Evolutionary conservation across 2,797 vertebrate genomes (phyloP), one percentile per base, ranked within the genome.

Genomic region (Sciaenops ocellatus): DNA sequence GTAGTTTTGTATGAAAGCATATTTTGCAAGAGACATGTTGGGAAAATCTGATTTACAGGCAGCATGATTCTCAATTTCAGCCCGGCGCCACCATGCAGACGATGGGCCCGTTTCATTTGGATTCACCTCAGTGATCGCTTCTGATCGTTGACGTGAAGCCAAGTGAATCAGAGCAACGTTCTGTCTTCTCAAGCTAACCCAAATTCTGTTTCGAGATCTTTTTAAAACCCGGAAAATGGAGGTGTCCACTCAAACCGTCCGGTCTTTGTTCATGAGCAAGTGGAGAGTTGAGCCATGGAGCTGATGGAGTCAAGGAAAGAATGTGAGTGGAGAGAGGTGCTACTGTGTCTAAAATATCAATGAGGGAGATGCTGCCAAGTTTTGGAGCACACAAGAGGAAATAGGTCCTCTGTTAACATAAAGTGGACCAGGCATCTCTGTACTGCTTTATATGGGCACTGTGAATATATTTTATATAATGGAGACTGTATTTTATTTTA

Each of bases 261-360:
- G 77, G 83, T 76, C 89, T 93, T 92, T 92, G 91, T 92, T 87
- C 86, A 81, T 56, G 76, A 85, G 87, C 82, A 90, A 88, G 89
- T 88, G 69, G 77, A 86, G 90, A 89, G 80, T 91, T 83, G 87
- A 93, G 83, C 88, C 85, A 90, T 85, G 84, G 88, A 90, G 88
- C 91, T 65, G 89, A 92, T 83, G 90, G 88, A 94, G 89, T 87
- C 91, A 84, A 91, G 83, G 82, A 90, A 93, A 92, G 92, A 93
- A 94, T 93, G 91, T 90, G 89, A 89, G 87, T 81, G 69, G 83
- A 87, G 87, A 93, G 91, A 90, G 89, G 90, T 90, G 92, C 88
- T 60, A 83, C 92, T 93, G 92, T 92, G 93, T 93, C 91, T 90
- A 91, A 93, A 93, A 94, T 95, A 90, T 93, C 92, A 94, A 93